phyloP scores from a whole-genome alignment of 2,888 invertebrate genomes.

The Onthophagus sagittarius region DNA sequence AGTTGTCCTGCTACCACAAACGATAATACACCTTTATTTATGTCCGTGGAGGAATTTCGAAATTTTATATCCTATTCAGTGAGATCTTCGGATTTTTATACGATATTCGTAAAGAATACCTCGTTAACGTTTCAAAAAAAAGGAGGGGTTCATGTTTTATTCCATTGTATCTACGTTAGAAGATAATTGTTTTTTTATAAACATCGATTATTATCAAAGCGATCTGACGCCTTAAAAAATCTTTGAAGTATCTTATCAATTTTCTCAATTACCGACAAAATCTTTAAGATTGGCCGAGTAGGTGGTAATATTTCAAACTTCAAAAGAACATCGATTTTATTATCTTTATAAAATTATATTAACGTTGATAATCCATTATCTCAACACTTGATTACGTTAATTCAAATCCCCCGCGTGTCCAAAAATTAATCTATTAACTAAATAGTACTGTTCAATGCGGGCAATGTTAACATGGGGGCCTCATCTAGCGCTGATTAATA shows the following conservation, averaged over 20 bases:
- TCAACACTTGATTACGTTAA: background rate
- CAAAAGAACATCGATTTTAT: background rate
- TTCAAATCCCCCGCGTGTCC: background rate
- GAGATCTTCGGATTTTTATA: background rate
- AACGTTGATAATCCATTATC: background rate
- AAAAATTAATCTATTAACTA: background rate
- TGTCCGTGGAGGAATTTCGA: background rate
- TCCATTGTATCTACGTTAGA: background rate
- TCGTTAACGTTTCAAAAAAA: background rate
- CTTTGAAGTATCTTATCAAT: background rate
- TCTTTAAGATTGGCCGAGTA: background rate
- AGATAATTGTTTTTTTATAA: background rate
- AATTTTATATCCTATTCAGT: background rate
- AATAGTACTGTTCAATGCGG: background rate
- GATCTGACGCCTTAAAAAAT: background rate
- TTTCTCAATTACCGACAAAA: background rate
- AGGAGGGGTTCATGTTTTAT: no score
- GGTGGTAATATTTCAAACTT: background rate
- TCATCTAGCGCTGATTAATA: background rate
- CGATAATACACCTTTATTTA: background rate
- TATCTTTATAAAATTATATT: background rate
- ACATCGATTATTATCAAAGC: background rate
- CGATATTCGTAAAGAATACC: background rate
- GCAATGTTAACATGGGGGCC: background rate
- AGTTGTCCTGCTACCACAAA: background rate